Evolutionary conservation across 2,797 vertebrate species (phyloP), one percentile per base, ranked within the genome.

Genomic region (Enoplosus armatus): DNA sequence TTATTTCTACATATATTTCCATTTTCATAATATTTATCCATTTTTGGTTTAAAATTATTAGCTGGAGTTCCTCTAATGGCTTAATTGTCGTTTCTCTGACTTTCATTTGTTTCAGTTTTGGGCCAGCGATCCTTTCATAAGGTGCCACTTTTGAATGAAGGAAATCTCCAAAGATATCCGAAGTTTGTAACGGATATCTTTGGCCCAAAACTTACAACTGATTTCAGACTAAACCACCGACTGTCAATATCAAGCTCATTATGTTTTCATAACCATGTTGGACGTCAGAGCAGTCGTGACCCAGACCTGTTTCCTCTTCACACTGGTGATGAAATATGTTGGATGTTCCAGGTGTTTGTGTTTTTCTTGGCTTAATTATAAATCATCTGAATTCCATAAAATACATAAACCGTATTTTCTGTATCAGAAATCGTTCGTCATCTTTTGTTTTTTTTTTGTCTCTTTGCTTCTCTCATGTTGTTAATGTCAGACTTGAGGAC

Each of bases 331-430:
- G 10, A 48, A 48, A n/a, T 15, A 6, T 51, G 14, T 33, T 15
- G 6, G 62, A 4, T 27, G 10, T 31, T 64, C 26, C 18, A 68
- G 37, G 37, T 55, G n/a, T 55, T 41, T 55, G 18, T 29, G 18
- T 54, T 50, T 64, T 29, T 41, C 48, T 43, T 27, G 12, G 1
- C 10, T 47, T 29, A 29, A 41, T 50, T 51, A 24, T 31, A 47
- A 37, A 56, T 31, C 2, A 55, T 29, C 27, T 27, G 47, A 35
- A 66, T 75, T 70, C 68, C 65, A 29, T 72, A 58, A 75, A 72
- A 51, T 22, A n/a, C 69, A 22, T 39, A 65, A 27, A 35, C 60
- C 33, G 68, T 84, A 67, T 80, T 87, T 87, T 87, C 86, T 87
- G 83, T 79, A 82, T 84, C 84, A 85, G 80, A 88, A 88, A 78